Conservation (phyloP, 2,888 invertebrate genomes). For the Pristionchus maxplancki region DNA sequence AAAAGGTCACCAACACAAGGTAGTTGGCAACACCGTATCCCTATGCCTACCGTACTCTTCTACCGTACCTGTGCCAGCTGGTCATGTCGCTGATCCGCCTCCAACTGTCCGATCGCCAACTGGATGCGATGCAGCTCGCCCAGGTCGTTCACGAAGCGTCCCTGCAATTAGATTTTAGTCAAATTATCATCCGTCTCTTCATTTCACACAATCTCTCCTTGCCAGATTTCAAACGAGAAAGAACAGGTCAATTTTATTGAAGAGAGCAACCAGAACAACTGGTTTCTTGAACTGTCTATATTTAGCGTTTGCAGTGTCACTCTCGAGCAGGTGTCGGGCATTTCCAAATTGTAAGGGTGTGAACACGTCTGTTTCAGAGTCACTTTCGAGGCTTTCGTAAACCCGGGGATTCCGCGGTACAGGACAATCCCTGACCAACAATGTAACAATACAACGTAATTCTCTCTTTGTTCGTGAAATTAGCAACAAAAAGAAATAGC, state of each 20-base stretch:
- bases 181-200: not conserved
- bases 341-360: not conserved
- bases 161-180: constrained; percentile 60
- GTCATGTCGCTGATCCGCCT: constrained; percentile 67
- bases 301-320: not conserved
- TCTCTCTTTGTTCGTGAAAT: too few relatives aligned
- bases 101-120: constrained; percentile 69
- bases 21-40: too few relatives aligned
- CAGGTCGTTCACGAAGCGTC: constrained; percentile 75
- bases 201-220: too few relatives aligned
- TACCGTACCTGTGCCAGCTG: constrained; percentile 61
- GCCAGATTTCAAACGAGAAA: too few relatives aligned
- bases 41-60: too few relatives aligned
- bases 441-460: not conserved
- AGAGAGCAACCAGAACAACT: not conserved
- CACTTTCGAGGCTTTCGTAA: too few relatives aligned
- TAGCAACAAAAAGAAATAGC: too few relatives aligned
- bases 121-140: constrained; percentile 76
- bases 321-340: not conserved
- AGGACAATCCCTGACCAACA: too few relatives aligned
- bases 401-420: too few relatives aligned
- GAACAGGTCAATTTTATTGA: too few relatives aligned
- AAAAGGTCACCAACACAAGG: too few relatives aligned
- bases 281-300: not conserved
- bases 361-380: too few relatives aligned